Percentiles rank a stretch among this genome's conserved stretches.
These are phyloP conservation scores for Glyptemys insculpta DNA, from an alignment of 2,797 vertebrate species.

Conservation along the genomic window DNA sequence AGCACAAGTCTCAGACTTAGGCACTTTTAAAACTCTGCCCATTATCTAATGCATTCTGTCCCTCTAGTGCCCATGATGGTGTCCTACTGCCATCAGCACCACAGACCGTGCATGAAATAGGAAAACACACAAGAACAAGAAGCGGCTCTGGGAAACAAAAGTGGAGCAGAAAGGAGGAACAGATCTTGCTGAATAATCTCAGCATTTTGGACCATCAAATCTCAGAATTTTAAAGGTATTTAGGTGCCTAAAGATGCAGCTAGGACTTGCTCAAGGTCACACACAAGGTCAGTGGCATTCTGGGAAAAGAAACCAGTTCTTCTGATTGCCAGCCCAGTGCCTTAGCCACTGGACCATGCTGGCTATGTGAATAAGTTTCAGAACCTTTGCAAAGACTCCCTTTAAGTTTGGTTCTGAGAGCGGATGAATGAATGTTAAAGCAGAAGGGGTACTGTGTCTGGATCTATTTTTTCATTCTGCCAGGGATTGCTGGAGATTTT, in stretches of 20 bases:
- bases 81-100: not conserved
- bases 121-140: not conserved
- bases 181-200: not conserved
- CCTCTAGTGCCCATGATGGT: not conserved
- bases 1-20: not conserved
- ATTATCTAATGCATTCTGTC: not conserved
- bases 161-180: not conserved
- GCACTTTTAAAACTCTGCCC: not conserved
- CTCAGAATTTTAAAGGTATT: not conserved
- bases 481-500: not conserved
- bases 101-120: not conserved
- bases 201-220: not conserved
- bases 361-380: not conserved
- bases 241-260: not conserved
- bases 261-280: not conserved
- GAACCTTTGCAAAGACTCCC: not conserved
- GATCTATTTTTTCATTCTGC: not conserved
- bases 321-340: accelerated
- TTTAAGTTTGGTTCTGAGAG: not conserved
- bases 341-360: not conserved
- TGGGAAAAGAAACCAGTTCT: not conserved
- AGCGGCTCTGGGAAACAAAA: not conserved
- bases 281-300: not conserved
- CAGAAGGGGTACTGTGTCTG: no score
- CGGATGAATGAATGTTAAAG: not conserved